Conservation (phyloP, 2,797 vertebrate species). For the Rhinoraja longicauda region DNA sequence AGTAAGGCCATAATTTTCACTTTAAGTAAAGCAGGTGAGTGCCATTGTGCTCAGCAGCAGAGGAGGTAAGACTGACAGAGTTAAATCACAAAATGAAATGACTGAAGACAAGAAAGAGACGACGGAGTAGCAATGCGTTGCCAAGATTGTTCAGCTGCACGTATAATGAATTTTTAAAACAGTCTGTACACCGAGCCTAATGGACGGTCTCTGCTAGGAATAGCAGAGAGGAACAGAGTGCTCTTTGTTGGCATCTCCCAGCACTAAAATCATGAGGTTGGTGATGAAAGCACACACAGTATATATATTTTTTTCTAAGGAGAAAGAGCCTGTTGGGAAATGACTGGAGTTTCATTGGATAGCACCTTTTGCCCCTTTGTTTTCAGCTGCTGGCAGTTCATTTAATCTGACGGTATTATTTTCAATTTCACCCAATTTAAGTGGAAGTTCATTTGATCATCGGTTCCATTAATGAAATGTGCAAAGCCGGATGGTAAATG, state of each 20-base stretch:
- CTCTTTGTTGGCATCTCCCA: not conserved
- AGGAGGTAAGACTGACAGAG: not conserved
- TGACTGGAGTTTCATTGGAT: slow-evolving; percentile 8
- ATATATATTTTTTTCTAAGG: not conserved
- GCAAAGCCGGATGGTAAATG: not conserved
- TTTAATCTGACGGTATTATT: not conserved
- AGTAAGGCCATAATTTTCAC: not conserved
- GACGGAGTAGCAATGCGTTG: not conserved
- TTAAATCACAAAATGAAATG: not conserved
- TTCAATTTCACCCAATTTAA: not conserved
- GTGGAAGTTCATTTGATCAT: not conserved
- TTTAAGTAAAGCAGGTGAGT: not conserved
- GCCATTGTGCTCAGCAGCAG: not conserved
- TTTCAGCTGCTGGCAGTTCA: slow-evolving; percentile 4
- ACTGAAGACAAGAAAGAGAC: not conserved
- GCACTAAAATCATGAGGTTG: not conserved
- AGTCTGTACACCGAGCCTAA: not conserved
- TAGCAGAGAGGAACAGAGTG: not conserved
- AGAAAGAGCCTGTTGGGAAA: not conserved
- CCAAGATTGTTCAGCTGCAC: not conserved
- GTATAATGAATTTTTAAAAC: slow-evolving; percentile 23
- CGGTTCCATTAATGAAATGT: not conserved
- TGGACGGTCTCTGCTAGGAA: not conserved
- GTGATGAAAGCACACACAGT: not conserved
- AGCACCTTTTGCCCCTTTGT: not conserved